Evolutionary conservation across 2,888 invertebrate genomes (phyloP).

Genomic region (Cinara cedri): DNA sequence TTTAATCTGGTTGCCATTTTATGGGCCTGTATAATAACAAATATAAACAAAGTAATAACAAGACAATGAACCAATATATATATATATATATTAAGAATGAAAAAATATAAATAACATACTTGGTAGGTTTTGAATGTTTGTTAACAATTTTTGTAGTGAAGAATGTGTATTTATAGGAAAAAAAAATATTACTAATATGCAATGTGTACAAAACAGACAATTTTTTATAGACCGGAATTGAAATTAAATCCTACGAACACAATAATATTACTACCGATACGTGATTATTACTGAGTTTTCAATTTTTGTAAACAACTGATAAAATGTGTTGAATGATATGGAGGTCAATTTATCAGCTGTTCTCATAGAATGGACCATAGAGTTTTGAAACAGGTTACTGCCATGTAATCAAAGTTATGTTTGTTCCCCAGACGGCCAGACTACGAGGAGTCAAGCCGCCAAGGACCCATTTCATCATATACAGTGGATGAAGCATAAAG

Average conservation of each 20-base stretch:
- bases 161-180: neutral
- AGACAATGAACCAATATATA: neutral
- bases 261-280: neutral
- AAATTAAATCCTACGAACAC: constrained; percentile 3
- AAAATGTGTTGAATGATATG: constrained; percentile 14
- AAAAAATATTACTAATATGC: neutral
- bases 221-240: too few relatives aligned
- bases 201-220: neutral
- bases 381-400: neutral
- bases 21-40: neutral
- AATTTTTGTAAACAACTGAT: constrained; percentile 50
- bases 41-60: neutral
- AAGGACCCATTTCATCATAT: too few relatives aligned
- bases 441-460: too few relatives aligned
- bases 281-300: neutral
- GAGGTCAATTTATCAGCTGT: constrained; percentile 44
- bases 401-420: neutral
- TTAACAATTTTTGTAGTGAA: too few relatives aligned
- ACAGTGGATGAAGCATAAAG: too few relatives aligned
- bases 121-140: too few relatives aligned
- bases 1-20: constrained; percentile 40
- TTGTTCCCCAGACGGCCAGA: neutral
- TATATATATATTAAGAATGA: neutral
- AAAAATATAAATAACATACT: too few relatives aligned
- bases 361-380: neutral